A percentile compares a stretch with the other conserved stretches of the same genome.
These are phyloP conservation scores for Callocephalon fimbriatum DNA, from an alignment of 2,113 vertebrate genomes.

Conservation along the genomic window DNA sequence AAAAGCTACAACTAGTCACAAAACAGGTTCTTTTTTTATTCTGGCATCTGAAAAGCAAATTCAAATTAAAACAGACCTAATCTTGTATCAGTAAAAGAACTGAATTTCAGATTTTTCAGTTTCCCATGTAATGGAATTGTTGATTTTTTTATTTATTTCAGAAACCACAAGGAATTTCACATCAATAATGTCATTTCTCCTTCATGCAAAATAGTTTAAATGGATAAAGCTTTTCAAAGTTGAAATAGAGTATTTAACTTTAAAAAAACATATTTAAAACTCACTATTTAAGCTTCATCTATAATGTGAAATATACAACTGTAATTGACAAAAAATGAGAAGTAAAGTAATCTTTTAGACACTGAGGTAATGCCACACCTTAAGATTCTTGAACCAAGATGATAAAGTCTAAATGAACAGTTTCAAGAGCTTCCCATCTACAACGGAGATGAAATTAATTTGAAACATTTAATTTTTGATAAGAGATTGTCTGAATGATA, in stretches of 20 bases:
- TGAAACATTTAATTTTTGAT: not conserved
- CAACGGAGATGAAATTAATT: not conserved
- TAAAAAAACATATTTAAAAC: not conserved
- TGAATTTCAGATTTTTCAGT: not conserved
- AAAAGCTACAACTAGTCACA: not conserved
- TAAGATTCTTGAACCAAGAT: not conserved
- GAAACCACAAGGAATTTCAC: not conserved
- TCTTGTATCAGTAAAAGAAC: not conserved
- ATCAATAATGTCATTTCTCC: not conserved
- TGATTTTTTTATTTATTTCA: not conserved
- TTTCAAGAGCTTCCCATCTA: not conserved
- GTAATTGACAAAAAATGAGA: not conserved
- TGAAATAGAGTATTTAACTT: not conserved
- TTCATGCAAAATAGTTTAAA: not conserved
- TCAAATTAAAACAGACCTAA: not conserved
- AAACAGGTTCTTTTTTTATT: not conserved
- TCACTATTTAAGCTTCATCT: not conserved
- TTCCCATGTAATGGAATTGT: not conserved
- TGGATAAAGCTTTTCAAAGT: not conserved
- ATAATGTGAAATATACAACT: not conserved
- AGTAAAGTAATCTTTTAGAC: not conserved
- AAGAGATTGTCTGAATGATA: not conserved
- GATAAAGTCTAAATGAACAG: not conserved
- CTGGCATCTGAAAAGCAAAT: not conserved
- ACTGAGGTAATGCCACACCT: not conserved